Base-by-base conservation (phyloP, 2,888 invertebrate genomes). In the Drosophila anomalata region DNA sequence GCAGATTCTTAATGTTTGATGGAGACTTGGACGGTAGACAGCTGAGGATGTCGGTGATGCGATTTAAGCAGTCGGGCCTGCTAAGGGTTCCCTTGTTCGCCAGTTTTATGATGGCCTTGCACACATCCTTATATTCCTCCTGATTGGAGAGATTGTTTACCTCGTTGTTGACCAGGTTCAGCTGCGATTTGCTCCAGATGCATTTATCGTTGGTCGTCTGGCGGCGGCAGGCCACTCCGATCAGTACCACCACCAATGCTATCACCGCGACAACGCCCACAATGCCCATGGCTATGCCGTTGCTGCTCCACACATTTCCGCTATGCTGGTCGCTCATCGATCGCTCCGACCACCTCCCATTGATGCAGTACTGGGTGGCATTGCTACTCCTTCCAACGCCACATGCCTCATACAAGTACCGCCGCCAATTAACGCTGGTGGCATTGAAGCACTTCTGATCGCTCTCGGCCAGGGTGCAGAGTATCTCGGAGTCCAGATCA, bases 361-460 rank as follows among this genome's bases (percentile, higher is more conserved):
- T 86, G 47, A 68, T 66, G 55, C 92, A 92, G 46, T 82, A 86
- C 20, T 91, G 46, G 0, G 79, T 77, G 0, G 73, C 41, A 36
- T 73, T 87, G 9, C 31, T 42, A 8, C 22, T n/a, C 7, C 36
- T n/a, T 6, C 36, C 36, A 2, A 12, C 78, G 44, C 87, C 89
- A 50, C 92, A 92, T 0, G 91, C 89, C 54, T 91, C 91, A 24
- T 89, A 79, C 24, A 82, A 71, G 61, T 90, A 92, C 36, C 89
- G 89, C 4, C 89, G 80, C 5, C 89, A 77, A 68, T 91, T 90
- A 47, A 91, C 84, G 3, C 81, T 78, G 24, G 69, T 87, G 3
- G 86, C 82, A 55, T 92, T 92, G 29, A 92, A 90, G 59, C 92
- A 92, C 3, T 62, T 67, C 3, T 77, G 65, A 41, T 91, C 55